A percentile compares a stretch with the other conserved stretches of the same genome.
Conservation (phyloP, 2,113 vertebrate species). For the Prunella himalayana region DNA sequence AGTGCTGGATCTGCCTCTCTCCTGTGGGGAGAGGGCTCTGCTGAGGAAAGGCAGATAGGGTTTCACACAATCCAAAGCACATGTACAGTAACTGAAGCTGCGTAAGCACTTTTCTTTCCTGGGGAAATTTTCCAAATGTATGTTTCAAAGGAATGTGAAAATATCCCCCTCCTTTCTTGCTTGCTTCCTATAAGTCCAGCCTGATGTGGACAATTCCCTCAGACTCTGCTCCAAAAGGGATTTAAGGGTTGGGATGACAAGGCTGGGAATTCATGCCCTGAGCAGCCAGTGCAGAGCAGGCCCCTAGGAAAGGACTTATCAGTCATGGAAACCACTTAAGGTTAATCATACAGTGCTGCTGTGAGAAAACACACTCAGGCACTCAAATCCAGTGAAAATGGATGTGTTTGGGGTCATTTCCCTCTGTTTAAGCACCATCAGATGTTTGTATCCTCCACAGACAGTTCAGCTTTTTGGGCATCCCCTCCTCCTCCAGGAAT, state of each 20-base stretch:
- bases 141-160: slow-evolving; percentile 32
- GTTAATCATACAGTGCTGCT: not conserved
- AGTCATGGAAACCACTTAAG: not conserved
- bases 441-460: not conserved
- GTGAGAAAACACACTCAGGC: not conserved
- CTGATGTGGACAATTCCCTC: accelerated
- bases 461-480: not conserved
- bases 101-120: slow-evolving; percentile 40
- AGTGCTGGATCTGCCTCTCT: not conserved
- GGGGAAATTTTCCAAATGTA: slow-evolving; percentile 3
- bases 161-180: not conserved
- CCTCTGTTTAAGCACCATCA: not conserved
- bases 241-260: not conserved
- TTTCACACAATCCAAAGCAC: slow-evolving; percentile 64
- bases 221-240: not conserved
- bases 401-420: not conserved
- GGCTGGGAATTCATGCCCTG: not conserved
- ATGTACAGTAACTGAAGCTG: slow-evolving; percentile 30
- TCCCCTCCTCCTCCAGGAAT: not conserved
- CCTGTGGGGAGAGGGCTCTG: not conserved
- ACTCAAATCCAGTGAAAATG: not conserved
- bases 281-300: not conserved
- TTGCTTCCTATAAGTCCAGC: not conserved
- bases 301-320: not conserved
- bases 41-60: slow-evolving; percentile 45